Conservation (phyloP, 2,888 invertebrate species). For the Heterodera filipjevi region DNA sequence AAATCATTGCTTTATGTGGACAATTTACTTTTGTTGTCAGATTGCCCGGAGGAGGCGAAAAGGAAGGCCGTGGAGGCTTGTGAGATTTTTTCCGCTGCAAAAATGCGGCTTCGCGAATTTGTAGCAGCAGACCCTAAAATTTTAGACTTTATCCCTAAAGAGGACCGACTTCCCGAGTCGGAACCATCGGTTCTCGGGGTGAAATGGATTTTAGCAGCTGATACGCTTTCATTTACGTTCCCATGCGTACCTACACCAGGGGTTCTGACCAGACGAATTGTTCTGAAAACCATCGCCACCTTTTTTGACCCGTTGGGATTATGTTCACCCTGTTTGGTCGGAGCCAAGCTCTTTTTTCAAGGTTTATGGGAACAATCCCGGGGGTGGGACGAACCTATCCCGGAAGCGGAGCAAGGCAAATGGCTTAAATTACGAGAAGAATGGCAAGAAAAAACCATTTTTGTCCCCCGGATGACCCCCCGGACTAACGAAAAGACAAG, state of each 20-base stretch:
- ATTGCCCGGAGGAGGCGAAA: too few species aligned
- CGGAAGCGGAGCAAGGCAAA: not conserved
- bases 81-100: too few species aligned
- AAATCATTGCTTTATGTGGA: too few species aligned
- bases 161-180: too few species aligned
- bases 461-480: not conserved
- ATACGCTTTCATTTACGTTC: conserved; percentile 2
- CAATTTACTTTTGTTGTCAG: too few species aligned
- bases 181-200: conserved; percentile 25
- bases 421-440: conserved; percentile 2
- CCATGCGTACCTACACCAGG: not conserved
- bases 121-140: too few species aligned
- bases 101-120: too few species aligned
- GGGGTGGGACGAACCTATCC: conserved; percentile 29
- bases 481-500: not conserved
- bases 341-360: conserved; percentile 30
- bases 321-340: conserved; percentile 17
- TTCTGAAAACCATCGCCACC: conserved; percentile 11
- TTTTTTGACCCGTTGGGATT: conserved; percentile 36
- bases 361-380: not conserved
- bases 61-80: too few species aligned
- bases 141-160: too few species aligned
- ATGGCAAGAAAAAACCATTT: not conserved
- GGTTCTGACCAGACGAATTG: conserved; percentile 7
- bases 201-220: conserved; percentile 17